Base-by-base conservation (phyloP, 2,797 vertebrate species). In the Todus mexicanus region DNA sequence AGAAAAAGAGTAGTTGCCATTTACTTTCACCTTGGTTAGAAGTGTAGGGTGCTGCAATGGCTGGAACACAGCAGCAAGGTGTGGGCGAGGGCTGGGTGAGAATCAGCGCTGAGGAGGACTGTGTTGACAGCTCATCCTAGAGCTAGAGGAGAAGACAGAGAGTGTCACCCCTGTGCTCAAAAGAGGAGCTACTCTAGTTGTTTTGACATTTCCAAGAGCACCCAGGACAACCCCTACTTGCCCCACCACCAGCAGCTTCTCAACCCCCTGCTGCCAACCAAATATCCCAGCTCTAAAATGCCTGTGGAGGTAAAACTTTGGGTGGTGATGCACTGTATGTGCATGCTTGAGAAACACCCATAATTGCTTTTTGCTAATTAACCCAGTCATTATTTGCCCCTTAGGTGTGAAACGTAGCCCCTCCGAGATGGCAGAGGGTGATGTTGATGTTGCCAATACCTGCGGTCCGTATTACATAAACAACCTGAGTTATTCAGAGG, bases 391-490 rank as follows among this genome's bases (percentile, higher is more conserved):
- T 88, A 2, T 40, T 94, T 87, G 15, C 83, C 75, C 54, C 7
- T 40, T 92, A 96, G 97, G 96, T 94, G 97, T 98, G 65, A 96
- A 96, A 51, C 95, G 98, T 6, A 97, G 95, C 74, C 97, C 97
- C 1, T 96, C 98, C 27, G 98, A 99, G 83, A 92, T 97, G 82
- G 97, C 97, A 80, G 97, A 98, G 5, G 98, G 98, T 29, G 78
- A 98, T 15, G 91, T 98, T 66, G 97, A 98, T 29, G 96, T 98
- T 42, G 96, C 91, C n/a, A 96, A 93, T 35, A 38, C 25, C n/a
- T 16, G 80, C 23, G 98, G 98, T 35, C 98, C 98, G 1, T 99
- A 98, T 12, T 96, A 94, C 66, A 98, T 98, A 89, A 95, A 97
- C 54, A 96, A 98, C 64, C 83, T 99, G 64, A 98, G 97, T 6